A percentile compares a stretch with the other conserved stretches of the same genome.
These are phyloP conservation scores for Onychomys torridus DNA, from an alignment of 2,797 vertebrate genomes.

Conservation along the genomic window DNA sequence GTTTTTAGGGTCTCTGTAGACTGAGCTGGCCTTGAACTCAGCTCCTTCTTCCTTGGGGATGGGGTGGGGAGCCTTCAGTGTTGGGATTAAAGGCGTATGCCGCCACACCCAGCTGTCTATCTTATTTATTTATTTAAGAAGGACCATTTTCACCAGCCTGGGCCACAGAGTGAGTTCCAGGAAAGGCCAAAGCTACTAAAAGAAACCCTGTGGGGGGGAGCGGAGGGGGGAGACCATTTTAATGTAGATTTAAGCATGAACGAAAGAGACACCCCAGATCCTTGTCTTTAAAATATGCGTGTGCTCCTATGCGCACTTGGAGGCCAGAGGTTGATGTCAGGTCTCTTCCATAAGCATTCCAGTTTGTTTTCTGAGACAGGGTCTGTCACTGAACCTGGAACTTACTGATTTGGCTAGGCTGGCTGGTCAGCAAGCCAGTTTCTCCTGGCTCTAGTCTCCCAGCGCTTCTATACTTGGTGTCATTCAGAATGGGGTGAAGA, in stretches of 20 bases:
- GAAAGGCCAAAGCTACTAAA: too few relatives aligned
- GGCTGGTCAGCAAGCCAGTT: neutral
- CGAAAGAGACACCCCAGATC: neutral
- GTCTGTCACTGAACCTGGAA: neutral
- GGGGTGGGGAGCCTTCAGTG: neutral
- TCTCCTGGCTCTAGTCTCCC: neutral
- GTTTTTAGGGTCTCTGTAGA: neutral
- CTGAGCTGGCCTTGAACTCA: neutral
- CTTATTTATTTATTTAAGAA: neutral
- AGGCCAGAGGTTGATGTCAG: neutral
- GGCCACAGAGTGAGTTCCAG: too few relatives aligned
- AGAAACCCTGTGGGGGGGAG: too few relatives aligned
- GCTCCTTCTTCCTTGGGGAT: neutral
- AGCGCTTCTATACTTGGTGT: neutral
- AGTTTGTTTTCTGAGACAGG: neutral
- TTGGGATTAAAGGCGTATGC: neutral
- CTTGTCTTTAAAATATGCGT: neutral
- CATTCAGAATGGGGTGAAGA: constrained; percentile 42
- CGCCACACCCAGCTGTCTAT: neutral
- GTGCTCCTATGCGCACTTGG: neutral
- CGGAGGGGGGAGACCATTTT: neutral
- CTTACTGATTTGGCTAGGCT: neutral
- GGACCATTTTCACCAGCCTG: neutral
- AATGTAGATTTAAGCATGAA: neutral
- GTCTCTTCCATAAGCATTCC: neutral